These are phyloP conservation scores for Thymelicus lineola DNA, from an alignment of 2,888 invertebrate species.

Conservation along the genomic window DNA sequence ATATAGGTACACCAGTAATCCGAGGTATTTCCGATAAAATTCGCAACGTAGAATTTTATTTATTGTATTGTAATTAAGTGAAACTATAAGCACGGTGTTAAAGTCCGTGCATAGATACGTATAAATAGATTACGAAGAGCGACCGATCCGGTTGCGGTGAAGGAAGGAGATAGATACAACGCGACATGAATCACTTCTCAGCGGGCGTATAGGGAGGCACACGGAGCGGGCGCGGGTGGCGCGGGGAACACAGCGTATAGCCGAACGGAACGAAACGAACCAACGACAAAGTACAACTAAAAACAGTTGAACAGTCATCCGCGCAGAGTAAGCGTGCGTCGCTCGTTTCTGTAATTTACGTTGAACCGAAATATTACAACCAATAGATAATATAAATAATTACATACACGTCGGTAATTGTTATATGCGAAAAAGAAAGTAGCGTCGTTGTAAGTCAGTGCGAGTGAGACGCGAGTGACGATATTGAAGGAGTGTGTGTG, in stretches of 20 bases:
- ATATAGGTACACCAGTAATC: neutral
- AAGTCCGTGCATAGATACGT: conserved; percentile 80
- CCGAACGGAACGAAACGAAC: conserved; percentile 73
- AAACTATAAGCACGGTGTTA: conserved; percentile 65
- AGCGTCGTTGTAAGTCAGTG: conserved; percentile 49
- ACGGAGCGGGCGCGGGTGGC: conserved; percentile 67
- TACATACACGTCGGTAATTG: conserved; percentile 54
- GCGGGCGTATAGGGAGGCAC: conserved; percentile 67
- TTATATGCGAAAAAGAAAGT: conserved; percentile 56
- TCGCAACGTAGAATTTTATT: conserved; percentile 33
- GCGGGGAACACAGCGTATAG: conserved; percentile 62
- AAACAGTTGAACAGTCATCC: conserved; percentile 81
- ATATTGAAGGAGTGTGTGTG: conserved; percentile 77
- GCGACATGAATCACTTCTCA: conserved; percentile 85
- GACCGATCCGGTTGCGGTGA: conserved; percentile 84
- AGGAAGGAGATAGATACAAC: conserved; percentile 85
- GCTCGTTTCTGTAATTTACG: conserved; percentile 57
- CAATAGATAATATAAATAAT: conserved; percentile 60
- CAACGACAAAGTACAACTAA: conserved; percentile 74
- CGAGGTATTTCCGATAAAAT: neutral
- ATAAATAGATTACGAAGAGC: conserved; percentile 84
- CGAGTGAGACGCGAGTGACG: conserved; percentile 68
- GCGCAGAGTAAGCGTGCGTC: conserved; percentile 72
- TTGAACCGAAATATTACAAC: conserved; percentile 56
- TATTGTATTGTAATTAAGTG: conserved; percentile 43